phyloP scores from a whole-genome alignment of 1,140 invertebrate genomes.

The Drosophila navojoa region DNA sequence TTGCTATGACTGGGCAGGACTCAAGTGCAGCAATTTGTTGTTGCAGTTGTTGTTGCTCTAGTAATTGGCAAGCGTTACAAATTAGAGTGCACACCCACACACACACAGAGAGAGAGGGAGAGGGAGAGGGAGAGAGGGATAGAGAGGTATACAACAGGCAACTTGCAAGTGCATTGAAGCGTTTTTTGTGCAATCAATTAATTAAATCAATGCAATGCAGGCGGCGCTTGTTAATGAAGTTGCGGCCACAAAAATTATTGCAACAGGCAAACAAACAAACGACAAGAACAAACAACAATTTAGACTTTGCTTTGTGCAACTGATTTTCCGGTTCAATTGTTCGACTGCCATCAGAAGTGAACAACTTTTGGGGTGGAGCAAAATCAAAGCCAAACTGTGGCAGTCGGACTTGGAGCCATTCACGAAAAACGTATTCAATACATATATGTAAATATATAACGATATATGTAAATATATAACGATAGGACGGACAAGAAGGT shows the following conservation, averaged over 20 bases:
- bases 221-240: conserved; percentile 67
- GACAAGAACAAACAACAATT: conserved; percentile 2
- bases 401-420: no score
- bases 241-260: conserved; percentile 49
- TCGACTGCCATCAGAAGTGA: not conserved
- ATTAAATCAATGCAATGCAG: conserved; percentile 74
- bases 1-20: not conserved
- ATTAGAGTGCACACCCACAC: conserved; percentile 32
- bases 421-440: not conserved
- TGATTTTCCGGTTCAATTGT: not conserved
- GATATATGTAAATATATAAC: not conserved
- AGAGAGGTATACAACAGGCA: conserved; percentile 2
- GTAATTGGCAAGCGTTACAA: conserved; percentile 74
- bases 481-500: no score
- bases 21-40: conserved; percentile 31
- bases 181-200: conserved; percentile 76
- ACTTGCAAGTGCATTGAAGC: conserved; percentile 64
- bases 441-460: not conserved
- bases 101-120: not conserved
- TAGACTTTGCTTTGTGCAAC: not conserved
- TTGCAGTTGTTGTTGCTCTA: conserved; percentile 35
- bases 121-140: no score
- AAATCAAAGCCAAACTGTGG: no score
- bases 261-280: not conserved
- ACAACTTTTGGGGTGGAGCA: no score